Evolutionary conservation across 2,888 invertebrate species (phyloP).

Genomic region (Gastracanthus pulcherrimus): DNA sequence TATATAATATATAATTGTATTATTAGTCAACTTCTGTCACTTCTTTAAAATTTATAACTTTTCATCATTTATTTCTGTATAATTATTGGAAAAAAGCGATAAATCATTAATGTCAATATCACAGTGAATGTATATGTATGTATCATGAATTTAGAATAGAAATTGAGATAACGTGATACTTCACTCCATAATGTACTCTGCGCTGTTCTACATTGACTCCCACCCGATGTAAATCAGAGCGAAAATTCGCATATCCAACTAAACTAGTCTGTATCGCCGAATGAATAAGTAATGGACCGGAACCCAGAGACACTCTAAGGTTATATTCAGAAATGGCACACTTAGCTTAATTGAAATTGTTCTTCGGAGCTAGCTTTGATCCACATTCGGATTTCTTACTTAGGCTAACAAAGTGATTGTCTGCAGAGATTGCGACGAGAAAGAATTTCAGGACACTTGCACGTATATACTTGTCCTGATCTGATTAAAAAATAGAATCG

Average conservation of each 20-base stretch:
- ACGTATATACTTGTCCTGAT: too few species aligned
- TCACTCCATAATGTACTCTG: too few species aligned
- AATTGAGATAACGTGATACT: too few species aligned
- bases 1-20: not conserved
- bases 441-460: too few species aligned
- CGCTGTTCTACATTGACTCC: not conserved
- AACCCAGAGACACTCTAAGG: not conserved
- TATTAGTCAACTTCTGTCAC: too few species aligned
- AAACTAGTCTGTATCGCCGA: conserved; percentile 1
- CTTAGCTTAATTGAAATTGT: conserved; percentile 34
- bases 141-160: too few species aligned
- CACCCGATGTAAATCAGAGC: conserved; percentile 21
- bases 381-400: not conserved
- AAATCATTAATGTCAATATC: not conserved
- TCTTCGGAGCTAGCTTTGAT: conserved; percentile 6
- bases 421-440: too few species aligned
- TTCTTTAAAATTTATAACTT: too few species aligned
- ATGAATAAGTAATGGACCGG: conserved; percentile 35
- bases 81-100: not conserved
- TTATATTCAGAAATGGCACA: conserved; percentile 9
- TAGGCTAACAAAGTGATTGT: conserved; percentile 1
- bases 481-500: too few species aligned
- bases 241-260: not conserved
- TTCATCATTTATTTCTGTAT: not conserved
- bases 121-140: not conserved